These are phyloP conservation scores for Spermophilus dauricus DNA, from an alignment of 2,113 vertebrate species.

Conservation along the genomic window DNA sequence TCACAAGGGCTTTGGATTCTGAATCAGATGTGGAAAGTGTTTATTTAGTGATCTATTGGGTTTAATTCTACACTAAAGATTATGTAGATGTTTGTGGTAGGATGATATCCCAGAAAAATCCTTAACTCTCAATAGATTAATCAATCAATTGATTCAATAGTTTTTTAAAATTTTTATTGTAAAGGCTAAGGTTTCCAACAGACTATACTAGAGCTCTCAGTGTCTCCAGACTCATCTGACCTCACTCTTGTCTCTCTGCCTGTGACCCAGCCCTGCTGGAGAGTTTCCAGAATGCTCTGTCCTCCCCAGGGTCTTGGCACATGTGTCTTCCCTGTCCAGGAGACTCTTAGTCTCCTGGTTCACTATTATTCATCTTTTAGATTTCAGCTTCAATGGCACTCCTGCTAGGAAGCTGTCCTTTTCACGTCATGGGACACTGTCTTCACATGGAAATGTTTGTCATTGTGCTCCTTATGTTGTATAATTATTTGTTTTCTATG, in stretches of 20 bases:
- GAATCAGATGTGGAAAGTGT: background rate
- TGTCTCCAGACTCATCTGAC: background rate
- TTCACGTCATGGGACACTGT: rapidly evolving
- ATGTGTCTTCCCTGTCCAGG: background rate
- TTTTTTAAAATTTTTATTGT: background rate
- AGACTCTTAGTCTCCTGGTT: background rate
- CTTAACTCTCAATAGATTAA: background rate
- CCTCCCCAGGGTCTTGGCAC: background rate
- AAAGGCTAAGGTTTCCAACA: background rate
- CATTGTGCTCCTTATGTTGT: background rate
- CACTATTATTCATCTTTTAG: background rate
- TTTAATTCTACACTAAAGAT: background rate
- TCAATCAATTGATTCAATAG: background rate
- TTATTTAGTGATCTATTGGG: background rate
- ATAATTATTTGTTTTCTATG: background rate
- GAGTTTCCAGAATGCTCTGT: background rate
- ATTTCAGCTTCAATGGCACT: background rate
- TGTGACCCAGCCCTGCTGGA: background rate
- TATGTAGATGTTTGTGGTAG: background rate
- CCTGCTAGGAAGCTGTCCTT: background rate
- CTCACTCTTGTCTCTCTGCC: background rate
- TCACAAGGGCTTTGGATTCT: background rate
- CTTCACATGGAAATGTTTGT: background rate
- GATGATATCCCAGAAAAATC: background rate
- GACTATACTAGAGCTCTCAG: background rate